phyloP scores from a whole-genome alignment of 2,888 invertebrate genomes.

The Rugalucina vietnamica region DNA sequence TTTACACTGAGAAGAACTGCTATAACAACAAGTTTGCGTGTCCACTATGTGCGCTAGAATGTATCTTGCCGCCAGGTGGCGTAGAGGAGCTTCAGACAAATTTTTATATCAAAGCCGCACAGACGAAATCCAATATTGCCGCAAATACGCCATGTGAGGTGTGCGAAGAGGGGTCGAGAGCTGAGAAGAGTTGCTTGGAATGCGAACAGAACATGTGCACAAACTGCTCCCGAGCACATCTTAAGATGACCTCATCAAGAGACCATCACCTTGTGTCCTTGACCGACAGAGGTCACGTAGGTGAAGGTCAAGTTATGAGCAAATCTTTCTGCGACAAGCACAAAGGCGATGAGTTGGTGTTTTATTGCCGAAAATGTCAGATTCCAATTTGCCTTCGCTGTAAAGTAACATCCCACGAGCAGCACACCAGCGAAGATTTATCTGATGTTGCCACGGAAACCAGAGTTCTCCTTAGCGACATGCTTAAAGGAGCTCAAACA shows the following conservation, averaged over 20 bases:
- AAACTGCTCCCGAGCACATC: slow-evolving; percentile 58
- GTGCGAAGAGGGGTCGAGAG: slow-evolving; percentile 54
- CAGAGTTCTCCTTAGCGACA: slow-evolving; percentile 52
- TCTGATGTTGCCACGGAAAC: slow-evolving; percentile 62
- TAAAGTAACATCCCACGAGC: slow-evolving; percentile 66
- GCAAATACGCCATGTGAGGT: slow-evolving; percentile 61
- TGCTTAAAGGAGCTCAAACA: slow-evolving; percentile 60
- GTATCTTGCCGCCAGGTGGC: slow-evolving; percentile 56
- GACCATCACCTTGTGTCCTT: slow-evolving; percentile 67
- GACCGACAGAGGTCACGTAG: slow-evolving; percentile 50
- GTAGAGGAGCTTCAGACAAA: slow-evolving; percentile 63
- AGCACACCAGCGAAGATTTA: slow-evolving; percentile 61
- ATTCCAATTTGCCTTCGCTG: slow-evolving; percentile 65
- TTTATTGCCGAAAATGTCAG: slow-evolving; percentile 63
- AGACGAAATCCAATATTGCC: slow-evolving; percentile 48
- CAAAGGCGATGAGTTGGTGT: slow-evolving; percentile 62
- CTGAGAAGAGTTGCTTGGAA: slow-evolving; percentile 64
- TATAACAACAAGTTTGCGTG: slow-evolving; percentile 62
- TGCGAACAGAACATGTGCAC: slow-evolving; percentile 64
- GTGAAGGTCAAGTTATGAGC: slow-evolving; percentile 59
- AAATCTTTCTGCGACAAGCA: slow-evolving; percentile 67
- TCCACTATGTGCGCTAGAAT: slow-evolving; percentile 60
- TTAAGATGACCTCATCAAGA: slow-evolving; percentile 66
- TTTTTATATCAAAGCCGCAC: slow-evolving; percentile 64
- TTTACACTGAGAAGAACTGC: slow-evolving; percentile 60